Base-by-base conservation (phyloP, 2,797 vertebrate genomes). In the Gila robusta region DNA sequence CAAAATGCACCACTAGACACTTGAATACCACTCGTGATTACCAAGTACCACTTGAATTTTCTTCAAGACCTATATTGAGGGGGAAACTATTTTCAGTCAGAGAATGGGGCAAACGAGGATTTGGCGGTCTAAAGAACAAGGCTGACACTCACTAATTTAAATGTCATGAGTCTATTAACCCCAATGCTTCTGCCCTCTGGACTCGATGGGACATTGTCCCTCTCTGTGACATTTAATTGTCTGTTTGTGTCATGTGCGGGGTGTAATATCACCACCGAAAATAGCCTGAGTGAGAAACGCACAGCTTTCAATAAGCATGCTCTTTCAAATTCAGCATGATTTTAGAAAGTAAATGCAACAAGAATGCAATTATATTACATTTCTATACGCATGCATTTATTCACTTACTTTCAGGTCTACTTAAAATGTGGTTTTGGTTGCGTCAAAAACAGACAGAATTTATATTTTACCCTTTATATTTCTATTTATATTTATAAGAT, bases 121-220 rank as follows among this genome's bases (percentile, higher is more conserved):
- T 70, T 14, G 26, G 17, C 3, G 0, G 11, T 23, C 7, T 37
- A 44, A 52, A 85, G 69, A 72, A 59, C 23, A 59, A 35, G 79
- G 79, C 80, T 67, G n/a, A 69, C 73, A 86, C 87, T 88, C 81
- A 67, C 81, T 88, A 59, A 88, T 90, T 90, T 90, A 90, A 92
- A 91, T 91, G 90, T 89, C 90, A 90, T 26, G 77, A 87, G 91
- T 90, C 85, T 81, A 74, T 90, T 91, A 88, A 89, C 86, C 86
- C 69, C 26, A 39, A 64, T 23, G 52, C 21, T 28, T 52, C 37
- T 44, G 35, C 54, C 81, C 79, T 71, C 35, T 41, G 80, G 82
- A 84, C 72, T 86, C 78, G 64, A 41, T 54, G 49, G 39, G 62
- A 23, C 54, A 54, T 83, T 14, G 64, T 41, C 35, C 86, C 87